phyloP scores from a whole-genome alignment of 2,888 invertebrate species.

The Pocota personata region DNA sequence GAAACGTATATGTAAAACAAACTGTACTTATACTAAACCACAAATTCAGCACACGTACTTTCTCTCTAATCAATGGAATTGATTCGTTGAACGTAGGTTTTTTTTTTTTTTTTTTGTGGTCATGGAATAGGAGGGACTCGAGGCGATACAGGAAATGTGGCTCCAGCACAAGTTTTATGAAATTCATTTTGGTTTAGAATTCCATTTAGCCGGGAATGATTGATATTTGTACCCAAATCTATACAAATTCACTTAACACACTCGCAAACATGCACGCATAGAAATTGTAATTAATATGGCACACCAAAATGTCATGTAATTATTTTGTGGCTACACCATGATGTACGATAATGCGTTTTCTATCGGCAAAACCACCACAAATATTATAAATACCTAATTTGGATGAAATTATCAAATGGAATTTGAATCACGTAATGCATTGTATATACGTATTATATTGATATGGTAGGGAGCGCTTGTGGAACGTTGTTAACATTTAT shows the following conservation, averaged over 20 bases:
- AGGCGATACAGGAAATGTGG: background rate
- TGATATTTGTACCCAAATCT: conserved; percentile 55
- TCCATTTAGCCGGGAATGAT: conserved; percentile 43
- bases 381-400: conserved; percentile 68
- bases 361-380: conserved; percentile 38
- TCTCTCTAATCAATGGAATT: conserved; percentile 50
- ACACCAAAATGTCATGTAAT: conserved; percentile 63
- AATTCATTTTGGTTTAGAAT: conserved; percentile 50
- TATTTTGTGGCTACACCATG: conserved; percentile 50
- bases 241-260: conserved; percentile 39
- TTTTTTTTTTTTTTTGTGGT: background rate
- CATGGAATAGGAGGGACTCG: background rate
- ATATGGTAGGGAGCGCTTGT: background rate
- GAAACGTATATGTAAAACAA: background rate
- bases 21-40: background rate
- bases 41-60: conserved; percentile 30
- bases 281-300: conserved; percentile 58
- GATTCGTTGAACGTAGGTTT: conserved; percentile 13
- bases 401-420: conserved; percentile 41
- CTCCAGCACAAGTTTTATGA: conserved; percentile 7
- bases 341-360: conserved; percentile 48
- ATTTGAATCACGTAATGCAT: conserved; percentile 24
- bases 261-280: background rate
- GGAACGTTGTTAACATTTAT: conserved; percentile 14
- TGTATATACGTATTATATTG: background rate